Percentiles rank a stretch among this genome's conserved stretches.
Evolutionary conservation across 2,113 vertebrate genomes (phyloP).

Genomic region (Tamias sibiricus): DNA sequence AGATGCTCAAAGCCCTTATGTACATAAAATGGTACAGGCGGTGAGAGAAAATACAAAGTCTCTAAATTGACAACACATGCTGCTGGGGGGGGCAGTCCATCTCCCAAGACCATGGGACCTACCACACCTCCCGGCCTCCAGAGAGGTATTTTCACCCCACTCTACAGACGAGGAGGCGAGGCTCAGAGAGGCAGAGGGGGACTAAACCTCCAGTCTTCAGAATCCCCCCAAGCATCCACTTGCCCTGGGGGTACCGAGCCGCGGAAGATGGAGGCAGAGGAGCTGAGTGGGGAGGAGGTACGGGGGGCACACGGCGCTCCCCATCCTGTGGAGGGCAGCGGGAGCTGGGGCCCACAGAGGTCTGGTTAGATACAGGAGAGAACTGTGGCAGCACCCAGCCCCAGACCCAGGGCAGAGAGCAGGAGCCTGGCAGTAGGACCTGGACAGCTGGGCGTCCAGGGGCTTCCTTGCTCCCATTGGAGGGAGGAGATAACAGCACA

Average conservation of each 20-base stretch:
- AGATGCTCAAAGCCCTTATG: neutral
- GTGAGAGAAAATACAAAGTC: neutral
- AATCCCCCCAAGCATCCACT: neutral
- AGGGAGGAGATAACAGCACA: neutral
- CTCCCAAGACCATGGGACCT: neutral
- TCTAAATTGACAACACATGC: neutral
- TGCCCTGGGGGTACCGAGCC: neutral
- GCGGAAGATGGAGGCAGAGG: neutral
- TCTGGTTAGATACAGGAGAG: neutral
- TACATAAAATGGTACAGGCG: neutral
- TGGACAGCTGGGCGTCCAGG: too few species aligned
- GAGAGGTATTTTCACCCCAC: neutral
- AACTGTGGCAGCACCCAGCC: neutral
- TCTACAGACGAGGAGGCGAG: neutral
- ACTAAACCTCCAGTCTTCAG: neutral
- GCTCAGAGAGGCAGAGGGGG: neutral
- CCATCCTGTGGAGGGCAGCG: too few species aligned
- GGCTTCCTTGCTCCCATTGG: neutral
- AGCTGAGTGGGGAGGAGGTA: neutral
- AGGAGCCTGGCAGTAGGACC: neutral
- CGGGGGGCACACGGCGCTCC: fast-evolving
- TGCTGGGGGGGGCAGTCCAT: neutral
- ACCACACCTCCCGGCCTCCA: neutral
- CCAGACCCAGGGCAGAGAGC: neutral
- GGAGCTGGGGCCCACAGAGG: too few species aligned